Conservation (phyloP, 2,797 vertebrate genomes). For the Hyperoplus immaculatus region DNA sequence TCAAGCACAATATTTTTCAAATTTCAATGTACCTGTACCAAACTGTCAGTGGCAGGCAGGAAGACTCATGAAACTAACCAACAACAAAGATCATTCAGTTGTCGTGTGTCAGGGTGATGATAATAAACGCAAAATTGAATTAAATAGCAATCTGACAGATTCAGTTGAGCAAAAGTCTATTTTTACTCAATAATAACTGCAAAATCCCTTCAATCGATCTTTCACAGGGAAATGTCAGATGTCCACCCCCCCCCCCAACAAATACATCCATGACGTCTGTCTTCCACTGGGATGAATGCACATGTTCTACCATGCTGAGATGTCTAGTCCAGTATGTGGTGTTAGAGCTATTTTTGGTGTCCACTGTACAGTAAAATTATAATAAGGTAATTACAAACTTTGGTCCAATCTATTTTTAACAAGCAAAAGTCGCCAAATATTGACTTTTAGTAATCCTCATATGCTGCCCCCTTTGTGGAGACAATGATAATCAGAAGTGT, state of each 20-base stretch:
- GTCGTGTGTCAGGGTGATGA: background rate
- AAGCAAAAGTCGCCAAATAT: no score
- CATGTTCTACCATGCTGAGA: background rate
- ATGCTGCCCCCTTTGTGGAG: no score
- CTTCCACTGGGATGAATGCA: background rate
- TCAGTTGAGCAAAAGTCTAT: background rate
- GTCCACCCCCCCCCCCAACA: background rate
- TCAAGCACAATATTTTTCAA: background rate
- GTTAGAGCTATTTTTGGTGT: background rate
- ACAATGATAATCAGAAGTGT: no score
- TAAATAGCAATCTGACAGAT: background rate
- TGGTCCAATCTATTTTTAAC: no score
- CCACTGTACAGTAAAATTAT: background rate
- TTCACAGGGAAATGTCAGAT: background rate
- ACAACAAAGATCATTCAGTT: background rate
- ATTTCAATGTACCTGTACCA: background rate
- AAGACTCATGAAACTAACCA: background rate
- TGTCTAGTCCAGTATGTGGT: background rate
- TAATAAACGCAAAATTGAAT: background rate
- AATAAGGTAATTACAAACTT: background rate
- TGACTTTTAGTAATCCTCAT: no score
- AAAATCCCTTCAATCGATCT: background rate
- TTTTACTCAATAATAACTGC: background rate
- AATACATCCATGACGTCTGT: background rate
- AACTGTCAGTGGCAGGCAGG: background rate